These are phyloP conservation scores for Argynnis bischoffii DNA, from an alignment of 2,888 invertebrate genomes.

Conservation along the genomic window DNA sequence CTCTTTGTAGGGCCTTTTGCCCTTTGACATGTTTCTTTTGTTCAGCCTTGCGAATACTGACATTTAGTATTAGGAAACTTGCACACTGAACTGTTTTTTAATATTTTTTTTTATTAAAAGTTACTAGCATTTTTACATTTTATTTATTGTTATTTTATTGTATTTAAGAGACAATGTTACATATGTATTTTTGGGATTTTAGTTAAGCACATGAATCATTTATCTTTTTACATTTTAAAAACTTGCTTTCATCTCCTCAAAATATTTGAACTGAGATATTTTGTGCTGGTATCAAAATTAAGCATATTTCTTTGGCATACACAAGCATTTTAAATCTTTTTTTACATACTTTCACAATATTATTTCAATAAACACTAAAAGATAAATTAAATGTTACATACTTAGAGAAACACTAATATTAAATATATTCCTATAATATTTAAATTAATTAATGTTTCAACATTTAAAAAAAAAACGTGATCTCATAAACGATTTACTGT, in stretches of 20 bases:
- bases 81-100: neutral
- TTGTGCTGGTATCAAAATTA: constrained; percentile 27
- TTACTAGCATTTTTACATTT: neutral
- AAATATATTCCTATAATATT: constrained; percentile 16
- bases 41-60: constrained; percentile 25
- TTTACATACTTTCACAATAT: constrained; percentile 16
- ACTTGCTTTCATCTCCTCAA: neutral
- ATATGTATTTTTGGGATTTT: too few relatives aligned
- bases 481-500: constrained; percentile 33
- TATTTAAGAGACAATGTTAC: too few relatives aligned
- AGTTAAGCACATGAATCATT: too few relatives aligned
- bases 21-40: neutral
- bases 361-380: constrained; percentile 4
- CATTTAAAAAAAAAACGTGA: constrained; percentile 5
- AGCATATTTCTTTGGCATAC: constrained; percentile 37
- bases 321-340: constrained; percentile 19
- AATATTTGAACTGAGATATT: constrained; percentile 13
- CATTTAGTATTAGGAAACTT: constrained; percentile 2
- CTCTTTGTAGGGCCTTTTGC: neutral
- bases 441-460: constrained; percentile 12
- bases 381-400: constrained; percentile 7
- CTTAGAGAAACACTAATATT: constrained; percentile 12
- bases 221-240: neutral
- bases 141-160: too few relatives aligned
- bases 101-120: neutral